Evolutionary conservation across 2,888 invertebrate species (phyloP).

Genomic region (Bellardia pandia): DNA sequence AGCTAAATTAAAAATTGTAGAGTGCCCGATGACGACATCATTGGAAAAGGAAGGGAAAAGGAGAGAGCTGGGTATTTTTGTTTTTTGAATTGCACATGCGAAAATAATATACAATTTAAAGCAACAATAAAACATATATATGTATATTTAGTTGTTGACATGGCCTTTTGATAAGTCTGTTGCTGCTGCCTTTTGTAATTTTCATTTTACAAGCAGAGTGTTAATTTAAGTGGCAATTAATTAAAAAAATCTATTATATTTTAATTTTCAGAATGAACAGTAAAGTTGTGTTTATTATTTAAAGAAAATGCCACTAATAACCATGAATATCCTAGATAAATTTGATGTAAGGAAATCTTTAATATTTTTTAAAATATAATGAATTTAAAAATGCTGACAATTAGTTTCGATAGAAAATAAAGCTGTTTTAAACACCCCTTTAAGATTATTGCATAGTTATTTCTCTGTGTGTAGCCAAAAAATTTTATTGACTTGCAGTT

Average conservation of each 20-base stretch:
- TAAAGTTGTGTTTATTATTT: too few relatives aligned
- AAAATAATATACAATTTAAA: constrained; percentile 3
- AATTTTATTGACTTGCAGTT: neutral
- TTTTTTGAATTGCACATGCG: neutral
- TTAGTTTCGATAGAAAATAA: too few relatives aligned
- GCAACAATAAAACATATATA: neutral
- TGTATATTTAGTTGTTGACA: neutral
- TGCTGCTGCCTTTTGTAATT: neutral
- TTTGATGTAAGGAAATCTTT: too few relatives aligned
- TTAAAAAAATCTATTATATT: neutral
- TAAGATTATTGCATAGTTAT: too few relatives aligned
- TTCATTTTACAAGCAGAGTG: neutral
- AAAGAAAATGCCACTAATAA: too few relatives aligned
- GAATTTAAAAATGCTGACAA: too few relatives aligned
- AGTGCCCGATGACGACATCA: constrained; percentile 1
- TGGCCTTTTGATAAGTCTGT: neutral
- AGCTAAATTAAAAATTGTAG: constrained; percentile 1
- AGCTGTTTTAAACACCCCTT: too few relatives aligned
- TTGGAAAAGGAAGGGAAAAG: neutral
- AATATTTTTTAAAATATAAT: too few relatives aligned
- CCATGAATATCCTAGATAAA: too few relatives aligned
- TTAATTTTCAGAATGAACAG: neutral
- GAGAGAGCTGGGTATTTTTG: neutral
- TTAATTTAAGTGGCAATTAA: constrained; percentile 20
- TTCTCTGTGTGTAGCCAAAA: neutral